Evolutionary conservation across 2,113 vertebrate species (phyloP).

Genomic region (Rhea pennata): DNA sequence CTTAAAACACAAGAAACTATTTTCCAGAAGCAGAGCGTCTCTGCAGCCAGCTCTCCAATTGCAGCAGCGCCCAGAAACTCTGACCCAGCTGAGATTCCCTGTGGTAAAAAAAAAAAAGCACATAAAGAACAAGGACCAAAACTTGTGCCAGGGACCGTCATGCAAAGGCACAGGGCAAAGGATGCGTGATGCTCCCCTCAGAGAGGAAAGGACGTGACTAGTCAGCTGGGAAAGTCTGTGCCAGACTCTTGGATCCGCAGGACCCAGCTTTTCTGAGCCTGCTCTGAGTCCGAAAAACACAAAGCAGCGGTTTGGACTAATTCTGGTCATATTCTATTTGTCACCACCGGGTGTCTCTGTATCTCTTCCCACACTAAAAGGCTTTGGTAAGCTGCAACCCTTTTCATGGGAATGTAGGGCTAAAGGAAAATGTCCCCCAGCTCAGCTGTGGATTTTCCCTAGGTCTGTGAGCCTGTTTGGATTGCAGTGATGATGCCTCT

Average conservation of each 20-base stretch:
- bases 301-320: not conserved
- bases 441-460: not conserved
- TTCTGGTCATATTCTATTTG: not conserved
- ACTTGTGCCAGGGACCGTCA: not conserved
- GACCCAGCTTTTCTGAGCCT: not conserved
- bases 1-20: not conserved
- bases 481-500: not conserved
- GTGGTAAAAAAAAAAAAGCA: not conserved
- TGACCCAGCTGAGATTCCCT: not conserved
- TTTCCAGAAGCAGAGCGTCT: not conserved
- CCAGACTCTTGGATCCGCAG: not conserved
- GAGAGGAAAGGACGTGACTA: not conserved
- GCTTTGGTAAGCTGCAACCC: not conserved
- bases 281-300: not conserved
- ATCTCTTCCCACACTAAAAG: not conserved
- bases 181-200: not conserved
- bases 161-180: not conserved
- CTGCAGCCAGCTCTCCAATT: not conserved
- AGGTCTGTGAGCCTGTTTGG: not conserved
- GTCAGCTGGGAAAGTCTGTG: not conserved
- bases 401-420: not conserved
- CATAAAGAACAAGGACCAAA: not conserved
- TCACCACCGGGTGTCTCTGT: conserved; percentile 63
- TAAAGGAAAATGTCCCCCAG: not conserved
- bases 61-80: not conserved